These are phyloP conservation scores for Collichthys lucidus DNA, from an alignment of 2,113 vertebrate genomes.

Conservation along the genomic window DNA sequence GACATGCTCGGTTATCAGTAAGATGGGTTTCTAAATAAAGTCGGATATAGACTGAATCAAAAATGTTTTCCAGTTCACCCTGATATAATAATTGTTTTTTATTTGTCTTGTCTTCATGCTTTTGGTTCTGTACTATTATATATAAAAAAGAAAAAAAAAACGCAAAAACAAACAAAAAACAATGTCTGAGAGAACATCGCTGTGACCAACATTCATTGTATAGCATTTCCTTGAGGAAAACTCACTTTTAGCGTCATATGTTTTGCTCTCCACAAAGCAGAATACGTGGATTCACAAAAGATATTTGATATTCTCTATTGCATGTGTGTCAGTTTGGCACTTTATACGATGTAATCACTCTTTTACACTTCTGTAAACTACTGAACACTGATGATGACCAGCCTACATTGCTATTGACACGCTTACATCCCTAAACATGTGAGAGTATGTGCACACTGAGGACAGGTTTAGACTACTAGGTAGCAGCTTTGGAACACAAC, in stretches of 20 bases:
- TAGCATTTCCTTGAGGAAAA: constrained; percentile 2
- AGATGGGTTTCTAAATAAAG: constrained; percentile 22
- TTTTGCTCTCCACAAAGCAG: constrained; percentile 7
- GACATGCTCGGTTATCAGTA: constrained; percentile 22
- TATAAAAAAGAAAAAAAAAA: not conserved
- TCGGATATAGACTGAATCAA: constrained; percentile 1
- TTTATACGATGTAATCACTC: constrained; percentile 54
- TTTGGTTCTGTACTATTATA: constrained; percentile 15
- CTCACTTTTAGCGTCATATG: not conserved
- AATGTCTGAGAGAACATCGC: not conserved
- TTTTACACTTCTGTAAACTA: constrained; percentile 59
- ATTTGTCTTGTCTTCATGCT: constrained; percentile 17
- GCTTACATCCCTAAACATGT: constrained; percentile 39
- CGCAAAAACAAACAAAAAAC: not conserved
- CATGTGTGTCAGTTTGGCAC: constrained; percentile 76
- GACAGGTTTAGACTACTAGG: constrained; percentile 50
- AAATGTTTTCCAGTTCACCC: constrained; percentile 21
- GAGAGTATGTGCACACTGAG: constrained; percentile 60
- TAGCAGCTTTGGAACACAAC: constrained; percentile 61
- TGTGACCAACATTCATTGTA: not conserved
- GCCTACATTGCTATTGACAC: constrained; percentile 57
- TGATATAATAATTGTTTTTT: not conserved
- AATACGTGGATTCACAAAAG: constrained; percentile 38
- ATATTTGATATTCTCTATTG: constrained; percentile 57
- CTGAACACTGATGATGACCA: constrained; percentile 62